Base-by-base conservation (phyloP, 2,113 vertebrate species). In the Cynopterus brachyotis region DNA sequence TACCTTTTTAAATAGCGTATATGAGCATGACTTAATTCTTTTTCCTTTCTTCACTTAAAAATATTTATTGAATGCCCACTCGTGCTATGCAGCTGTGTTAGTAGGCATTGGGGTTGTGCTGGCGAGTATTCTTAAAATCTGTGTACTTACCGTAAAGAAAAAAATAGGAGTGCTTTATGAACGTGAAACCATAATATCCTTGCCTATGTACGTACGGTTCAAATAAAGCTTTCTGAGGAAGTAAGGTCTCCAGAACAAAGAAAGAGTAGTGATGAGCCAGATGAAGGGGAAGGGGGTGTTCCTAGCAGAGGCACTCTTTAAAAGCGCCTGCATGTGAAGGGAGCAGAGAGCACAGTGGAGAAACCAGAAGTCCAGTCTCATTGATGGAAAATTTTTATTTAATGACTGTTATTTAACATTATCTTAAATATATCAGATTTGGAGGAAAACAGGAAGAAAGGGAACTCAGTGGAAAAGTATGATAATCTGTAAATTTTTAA, bases 381-480 rank as follows among this genome's bases (percentile, higher is more conserved):
- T 37, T 42, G 35, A 73, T 42, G n/a, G 47, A 16, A 79, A 30
- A 16, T 13, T 76, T 67, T 67, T 42, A 81, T 80, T 79, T 84
- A 37, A 45, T 84, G 50, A 59, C 6, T 84, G 20, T 80, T n/a
- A 66, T 85, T 69, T 55, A 80, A 60, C 81, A 22, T 87, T 80
- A 28, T 28, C 32, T 87, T 66, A 80, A 87, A n/a, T 79, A 22
- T 72, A 28, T 95, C 19, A 45, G 4, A 55, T 91, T 89, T 97
- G 57, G 50, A 85, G 26, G 20, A 37, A 84, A 96, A 90, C 30
- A 83, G 4, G 57, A 87, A 92, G 76, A 93, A 93, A 79, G 50
- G 59, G 28, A 76, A n/a, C 55, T 72, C 37, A 13, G 53, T 16
- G 35, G 37, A 89, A 94, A 35, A 70, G 40, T 76, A 42, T 53